Evolutionary conservation across 2,113 vertebrate genomes (phyloP), one percentile per base, ranked within the genome.

Genomic region (Tringa solitaria): DNA sequence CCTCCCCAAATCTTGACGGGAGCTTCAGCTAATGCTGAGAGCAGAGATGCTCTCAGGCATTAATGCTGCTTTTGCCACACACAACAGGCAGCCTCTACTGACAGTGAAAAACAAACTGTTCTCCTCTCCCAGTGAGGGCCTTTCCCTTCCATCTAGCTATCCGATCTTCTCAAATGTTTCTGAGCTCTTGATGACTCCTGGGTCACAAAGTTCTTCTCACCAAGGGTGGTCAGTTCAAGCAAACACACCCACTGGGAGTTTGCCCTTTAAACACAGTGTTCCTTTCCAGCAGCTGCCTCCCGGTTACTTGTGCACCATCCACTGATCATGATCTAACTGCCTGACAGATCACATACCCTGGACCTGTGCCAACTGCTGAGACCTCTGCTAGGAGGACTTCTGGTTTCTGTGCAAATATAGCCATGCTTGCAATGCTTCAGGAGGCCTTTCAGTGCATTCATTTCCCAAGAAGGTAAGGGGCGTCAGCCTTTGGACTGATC

Each of bases 1-100:
- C 30, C 19, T 82, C 20, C 24, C 39, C 14, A 23, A 0, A 0
- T 76, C 43, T n/a, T 54, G 14, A 72, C 0, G 0, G 9, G 4
- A 95, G 11, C 26, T 67, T 73, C 73, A 77, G n/a, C 27, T 57
- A 64, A 68, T 5, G 2, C 20, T 61, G 35, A 79, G 17, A 91
- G 39, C 16, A 92, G 37, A 83, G 85, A 83, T 5, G 3, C 2
- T 60, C 35, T 57, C 14, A 20, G 37, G 30, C 12, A 26, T 24
- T 74, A 54, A 63, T 27, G 17, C 41, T 81, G 41, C 17, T 48
- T 79, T 41, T 65, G 53, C 32, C 24, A 87, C 12, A 27, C 17
- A 33, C 6, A 46, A 50, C 15, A 57, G 22, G 24, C 67, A 91
- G 30, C 17, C 61, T 64, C 35, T 65, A 14, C 3, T n/a, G 28